Percentiles rank a stretch among this genome's conserved stretches.
phyloP scores from a whole-genome alignment of 2,113 vertebrate genomes.

The Atractosteus spatula region DNA sequence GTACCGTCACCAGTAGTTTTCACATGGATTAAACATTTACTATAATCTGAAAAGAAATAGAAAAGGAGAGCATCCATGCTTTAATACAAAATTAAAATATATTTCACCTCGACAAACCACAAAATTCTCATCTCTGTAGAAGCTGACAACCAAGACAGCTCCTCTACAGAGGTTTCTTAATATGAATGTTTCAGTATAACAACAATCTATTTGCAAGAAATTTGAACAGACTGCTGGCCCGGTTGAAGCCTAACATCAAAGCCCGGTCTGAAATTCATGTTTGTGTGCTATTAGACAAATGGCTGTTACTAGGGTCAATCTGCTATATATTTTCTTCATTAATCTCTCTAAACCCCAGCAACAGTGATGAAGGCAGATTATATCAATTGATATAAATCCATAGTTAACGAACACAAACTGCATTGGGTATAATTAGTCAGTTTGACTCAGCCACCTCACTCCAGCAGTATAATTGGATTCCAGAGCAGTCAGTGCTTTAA shows the following conservation, averaged over 20 bases:
- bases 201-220: not conserved
- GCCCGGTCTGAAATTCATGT: not conserved
- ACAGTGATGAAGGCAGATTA: slow-evolving; percentile 37
- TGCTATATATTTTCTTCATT: slow-evolving; percentile 44
- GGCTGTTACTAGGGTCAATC: slow-evolving; percentile 20
- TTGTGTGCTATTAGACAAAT: slow-evolving; percentile 27
- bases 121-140: too few species aligned
- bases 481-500: not conserved
- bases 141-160: too few species aligned
- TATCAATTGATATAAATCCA: slow-evolving; percentile 34
- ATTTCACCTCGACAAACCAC: too few species aligned
- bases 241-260: slow-evolving; percentile 12
- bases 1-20: too few species aligned
- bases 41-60: too few species aligned
- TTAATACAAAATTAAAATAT: too few species aligned
- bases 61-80: too few species aligned
- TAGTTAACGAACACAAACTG: slow-evolving; percentile 31
- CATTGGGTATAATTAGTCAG: slow-evolving; percentile 36
- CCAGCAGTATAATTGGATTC: slow-evolving; percentile 1
- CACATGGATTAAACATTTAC: too few species aligned
- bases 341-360: slow-evolving; percentile 51
- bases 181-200: too few species aligned
- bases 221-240: too few species aligned
- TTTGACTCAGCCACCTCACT: slow-evolving; percentile 25
- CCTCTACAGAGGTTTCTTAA: too few species aligned